These are phyloP conservation scores for Chamaetylas fuelleborni DNA, from an alignment of 2,113 vertebrate species.

Conservation along the genomic window DNA sequence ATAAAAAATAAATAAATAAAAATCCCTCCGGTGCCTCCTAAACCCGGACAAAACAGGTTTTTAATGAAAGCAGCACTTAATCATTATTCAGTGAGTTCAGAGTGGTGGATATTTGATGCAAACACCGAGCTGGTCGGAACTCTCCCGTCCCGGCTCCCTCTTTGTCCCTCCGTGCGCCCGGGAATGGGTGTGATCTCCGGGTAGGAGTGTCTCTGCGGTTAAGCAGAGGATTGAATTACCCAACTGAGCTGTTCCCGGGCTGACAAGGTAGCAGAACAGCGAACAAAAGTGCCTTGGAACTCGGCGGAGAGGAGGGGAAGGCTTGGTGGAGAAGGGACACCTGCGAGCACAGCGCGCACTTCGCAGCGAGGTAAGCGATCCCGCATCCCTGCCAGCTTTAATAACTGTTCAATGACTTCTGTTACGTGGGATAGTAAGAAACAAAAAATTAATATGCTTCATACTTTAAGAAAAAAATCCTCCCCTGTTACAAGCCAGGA, in stretches of 20 bases:
- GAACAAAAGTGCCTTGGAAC: slow-evolving; percentile 16
- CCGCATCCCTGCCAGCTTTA: fast-evolving
- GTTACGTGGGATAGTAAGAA: not conserved
- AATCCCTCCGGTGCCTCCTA: not conserved
- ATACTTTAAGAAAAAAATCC: not conserved
- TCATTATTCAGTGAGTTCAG: not conserved
- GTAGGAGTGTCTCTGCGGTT: slow-evolving; percentile 60
- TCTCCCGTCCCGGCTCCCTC: not conserved
- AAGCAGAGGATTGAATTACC: slow-evolving; percentile 66
- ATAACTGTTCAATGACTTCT: not conserved
- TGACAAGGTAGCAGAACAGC: slow-evolving; percentile 51
- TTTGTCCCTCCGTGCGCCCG: slow-evolving; percentile 19
- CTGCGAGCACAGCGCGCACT: not conserved
- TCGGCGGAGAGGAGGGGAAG: not conserved
- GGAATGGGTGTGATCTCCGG: slow-evolving; percentile 61
- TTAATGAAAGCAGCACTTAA: not conserved
- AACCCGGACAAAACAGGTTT: slow-evolving; percentile 1
- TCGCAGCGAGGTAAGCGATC: slow-evolving; percentile 18
- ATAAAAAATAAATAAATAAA: fast-evolving
- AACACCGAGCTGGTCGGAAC: not conserved
- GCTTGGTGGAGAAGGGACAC: not conserved
- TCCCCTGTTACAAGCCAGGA: not conserved
- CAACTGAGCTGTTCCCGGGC: slow-evolving; percentile 34
- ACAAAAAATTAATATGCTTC: not conserved
- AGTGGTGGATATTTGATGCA: not conserved